Conservation (phyloP, 2,797 vertebrate genomes). For the Sphaeramia orbicularis region DNA sequence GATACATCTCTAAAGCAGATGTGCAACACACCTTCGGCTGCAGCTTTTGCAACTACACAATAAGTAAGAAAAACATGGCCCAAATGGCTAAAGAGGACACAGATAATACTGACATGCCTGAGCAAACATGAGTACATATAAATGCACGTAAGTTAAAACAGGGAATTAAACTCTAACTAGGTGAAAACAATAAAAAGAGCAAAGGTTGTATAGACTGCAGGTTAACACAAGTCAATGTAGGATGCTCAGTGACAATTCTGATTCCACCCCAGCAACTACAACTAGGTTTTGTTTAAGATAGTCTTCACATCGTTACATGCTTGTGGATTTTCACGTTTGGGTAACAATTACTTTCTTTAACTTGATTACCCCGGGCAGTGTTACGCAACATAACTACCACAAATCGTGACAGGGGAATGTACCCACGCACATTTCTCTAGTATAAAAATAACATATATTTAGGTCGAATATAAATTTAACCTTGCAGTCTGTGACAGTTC, state of each 20-base stretch:
- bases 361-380: too few relatives aligned
- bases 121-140: not conserved
- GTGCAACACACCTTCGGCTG: too few relatives aligned
- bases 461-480: accelerated
- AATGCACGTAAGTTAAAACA: not conserved
- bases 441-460: not conserved
- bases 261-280: not conserved
- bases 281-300: not conserved
- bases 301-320: not conserved
- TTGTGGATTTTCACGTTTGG: not conserved
- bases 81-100: too few relatives aligned
- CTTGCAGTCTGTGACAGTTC: not conserved
- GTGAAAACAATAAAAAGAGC: not conserved
- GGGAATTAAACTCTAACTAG: not conserved
- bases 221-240: too few relatives aligned
- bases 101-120: too few relatives aligned
- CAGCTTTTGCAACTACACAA: too few relatives aligned
- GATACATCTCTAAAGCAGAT: too few relatives aligned
- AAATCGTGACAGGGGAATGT: not conserved
- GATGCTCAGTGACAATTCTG: not conserved
- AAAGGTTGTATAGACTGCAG: not conserved
- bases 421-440: not conserved
- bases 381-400: too few relatives aligned
- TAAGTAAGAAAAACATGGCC: too few relatives aligned
- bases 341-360: too few relatives aligned